Evolutionary conservation across 2,797 vertebrate species (phyloP), one percentile per base, ranked within the genome.

Genomic region (Thalassophryne amazonica): DNA sequence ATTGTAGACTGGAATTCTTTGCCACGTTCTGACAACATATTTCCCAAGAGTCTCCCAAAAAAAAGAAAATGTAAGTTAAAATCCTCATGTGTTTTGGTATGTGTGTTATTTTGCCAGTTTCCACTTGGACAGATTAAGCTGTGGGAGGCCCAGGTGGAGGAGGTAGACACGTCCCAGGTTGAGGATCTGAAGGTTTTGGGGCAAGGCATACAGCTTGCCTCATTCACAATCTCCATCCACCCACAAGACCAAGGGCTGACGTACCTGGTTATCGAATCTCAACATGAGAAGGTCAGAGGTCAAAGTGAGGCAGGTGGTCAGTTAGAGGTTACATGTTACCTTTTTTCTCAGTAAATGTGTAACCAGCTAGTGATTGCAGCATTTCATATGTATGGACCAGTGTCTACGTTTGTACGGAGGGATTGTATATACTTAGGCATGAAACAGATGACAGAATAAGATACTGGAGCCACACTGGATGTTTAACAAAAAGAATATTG

Each of bases 91-190:
- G 12, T 47, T 10, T 23, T 20, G 13, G 12, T 32, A 4, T 36
- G 10, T 19, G 6, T 23, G 36, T 47, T 45, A 32, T 51, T 24
- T 38, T 51, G n/a, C 5, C 65, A 99, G 97, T 98, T 98, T 81
- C 96, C 97, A n/a, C 89, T 98, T 63, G 97, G 96, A 69, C 96
- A 98, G 87, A 95, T 99, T 71, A 96, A 93, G 67, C 86, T 99
- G 59, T 93, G 91, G 92, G 96, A 97, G 57, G 94, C 94, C 1
- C 88, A 83, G 47, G 92, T 98, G 53, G 94, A 98, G 79, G 95
- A 99, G 85, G 92, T 94, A 33, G 94, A 97, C 78, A 84, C 92
- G 70, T 95, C 94, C 2, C 91, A 86, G 19, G 94, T 93, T 43
- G 93, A 96, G 32, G 92, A 94, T 45, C 90, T 93, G 46, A 94